Percentiles rank a stretch among this genome's conserved stretches.
These are phyloP conservation scores for Agrotis puta DNA, from an alignment of 2,888 invertebrate genomes.

Conservation along the genomic window DNA sequence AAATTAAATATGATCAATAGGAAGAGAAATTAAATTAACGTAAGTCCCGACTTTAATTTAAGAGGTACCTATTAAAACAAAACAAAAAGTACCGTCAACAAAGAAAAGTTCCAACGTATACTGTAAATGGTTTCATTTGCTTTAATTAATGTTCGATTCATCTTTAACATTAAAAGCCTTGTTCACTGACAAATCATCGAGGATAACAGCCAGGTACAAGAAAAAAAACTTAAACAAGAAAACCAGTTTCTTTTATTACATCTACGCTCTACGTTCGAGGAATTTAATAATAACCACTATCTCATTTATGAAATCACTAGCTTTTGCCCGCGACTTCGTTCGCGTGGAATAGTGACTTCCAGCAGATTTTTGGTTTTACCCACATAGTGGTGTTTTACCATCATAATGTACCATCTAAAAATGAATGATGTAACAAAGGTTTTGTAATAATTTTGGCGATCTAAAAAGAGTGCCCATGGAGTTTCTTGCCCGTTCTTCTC, in stretches of 20 bases:
- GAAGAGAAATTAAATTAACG: conserved; percentile 14
- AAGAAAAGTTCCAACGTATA: conserved; percentile 13
- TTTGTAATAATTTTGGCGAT: too few relatives aligned
- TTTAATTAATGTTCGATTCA: conserved; percentile 36
- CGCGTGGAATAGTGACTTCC: too few relatives aligned
- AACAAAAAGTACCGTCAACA: conserved; percentile 10
- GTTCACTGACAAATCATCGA: conserved; percentile 35
- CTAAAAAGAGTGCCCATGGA: too few relatives aligned
- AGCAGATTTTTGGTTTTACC: too few relatives aligned
- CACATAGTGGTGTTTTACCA: too few relatives aligned
- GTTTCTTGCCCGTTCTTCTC: too few relatives aligned
- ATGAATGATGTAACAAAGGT: too few relatives aligned
- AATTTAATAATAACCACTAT: conserved; percentile 38
- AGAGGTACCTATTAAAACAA: conserved; percentile 18
- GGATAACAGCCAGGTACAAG: conserved; percentile 11
- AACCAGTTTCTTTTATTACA: conserved; percentile 43
- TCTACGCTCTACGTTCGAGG: conserved; percentile 27
- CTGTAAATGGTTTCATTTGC: conserved; percentile 25
- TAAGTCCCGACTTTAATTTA: not conserved
- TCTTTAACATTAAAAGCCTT: conserved; percentile 29
- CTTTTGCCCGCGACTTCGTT: too few relatives aligned
- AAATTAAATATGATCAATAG: conserved; percentile 2
- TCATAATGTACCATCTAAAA: too few relatives aligned
- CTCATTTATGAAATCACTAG: conserved; percentile 50
- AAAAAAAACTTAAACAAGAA: conserved; percentile 23